A percentile compares a stretch with the other conserved stretches of the same genome.
Conservation (phyloP, 1,140 invertebrate species). For the Zeugodacus cucurbitae region DNA sequence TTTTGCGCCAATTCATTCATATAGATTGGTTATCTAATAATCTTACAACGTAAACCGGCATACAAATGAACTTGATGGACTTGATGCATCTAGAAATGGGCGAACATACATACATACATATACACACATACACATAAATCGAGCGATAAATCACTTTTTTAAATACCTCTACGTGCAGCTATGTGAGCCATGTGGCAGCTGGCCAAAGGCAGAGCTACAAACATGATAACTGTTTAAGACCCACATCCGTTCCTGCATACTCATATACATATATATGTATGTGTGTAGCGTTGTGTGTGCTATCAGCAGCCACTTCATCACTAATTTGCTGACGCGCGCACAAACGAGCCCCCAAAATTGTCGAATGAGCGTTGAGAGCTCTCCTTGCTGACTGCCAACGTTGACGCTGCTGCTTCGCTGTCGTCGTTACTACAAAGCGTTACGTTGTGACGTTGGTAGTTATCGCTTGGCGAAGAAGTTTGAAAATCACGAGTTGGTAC, state of each 20-base stretch:
- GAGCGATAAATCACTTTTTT: background rate
- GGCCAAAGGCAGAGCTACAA: background rate
- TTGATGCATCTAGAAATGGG: background rate
- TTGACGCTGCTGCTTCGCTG: background rate
- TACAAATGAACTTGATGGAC: background rate
- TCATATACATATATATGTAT: background rate
- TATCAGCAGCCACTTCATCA: background rate
- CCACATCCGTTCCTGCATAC: too few relatives aligned
- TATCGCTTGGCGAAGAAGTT: background rate
- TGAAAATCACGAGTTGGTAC: background rate
- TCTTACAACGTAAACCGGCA: background rate
- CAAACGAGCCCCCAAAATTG: constrained; percentile 51
- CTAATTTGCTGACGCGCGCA: background rate
- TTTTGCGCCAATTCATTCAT: background rate
- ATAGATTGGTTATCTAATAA: background rate
- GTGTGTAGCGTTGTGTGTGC: background rate
- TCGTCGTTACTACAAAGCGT: background rate
- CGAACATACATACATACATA: background rate
- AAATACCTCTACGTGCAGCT: too few relatives aligned
- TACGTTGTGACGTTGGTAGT: background rate
- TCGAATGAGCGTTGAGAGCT: constrained; percentile 37
- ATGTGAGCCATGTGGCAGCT: background rate
- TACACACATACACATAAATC: background rate
- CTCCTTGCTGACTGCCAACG: constrained; percentile 36
- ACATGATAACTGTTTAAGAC: too few relatives aligned